phyloP scores from a whole-genome alignment of 2,113 vertebrate genomes.

The Ellobius talpinus region DNA sequence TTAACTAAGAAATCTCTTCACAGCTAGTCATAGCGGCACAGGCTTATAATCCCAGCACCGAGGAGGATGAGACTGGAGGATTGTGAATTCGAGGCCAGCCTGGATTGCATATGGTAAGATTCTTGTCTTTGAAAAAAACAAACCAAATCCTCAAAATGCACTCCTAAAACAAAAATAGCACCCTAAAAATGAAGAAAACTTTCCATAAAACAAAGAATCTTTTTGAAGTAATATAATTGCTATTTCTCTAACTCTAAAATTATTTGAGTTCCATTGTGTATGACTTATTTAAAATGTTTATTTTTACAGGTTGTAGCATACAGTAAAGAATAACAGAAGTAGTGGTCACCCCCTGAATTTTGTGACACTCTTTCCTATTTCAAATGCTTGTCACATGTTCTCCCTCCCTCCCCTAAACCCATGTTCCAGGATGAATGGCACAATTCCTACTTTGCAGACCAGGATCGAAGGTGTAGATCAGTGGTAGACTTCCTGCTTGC shows the following conservation, averaged over 20 bases:
- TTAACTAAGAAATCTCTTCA: neutral
- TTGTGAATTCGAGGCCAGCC: neutral
- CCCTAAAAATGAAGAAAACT: neutral
- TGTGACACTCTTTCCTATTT: neutral
- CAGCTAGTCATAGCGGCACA: neutral
- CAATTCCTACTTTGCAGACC: neutral
- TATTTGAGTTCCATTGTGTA: neutral
- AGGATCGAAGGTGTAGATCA: neutral
- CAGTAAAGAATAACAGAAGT: conserved; percentile 6
- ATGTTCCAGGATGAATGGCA: neutral
- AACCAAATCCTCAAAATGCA: neutral
- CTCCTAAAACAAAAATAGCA: neutral
- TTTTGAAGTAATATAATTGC: conserved; percentile 35
- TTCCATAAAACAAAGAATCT: conserved; percentile 32
- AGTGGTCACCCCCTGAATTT: neutral
- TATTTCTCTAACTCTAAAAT: conserved; percentile 5
- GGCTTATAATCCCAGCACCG: neutral
- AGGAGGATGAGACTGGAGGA: neutral
- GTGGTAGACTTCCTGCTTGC: neutral
- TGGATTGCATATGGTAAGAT: neutral
- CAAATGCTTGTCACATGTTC: neutral
- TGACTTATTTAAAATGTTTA: conserved; percentile 36
- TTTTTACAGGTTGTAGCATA: neutral
- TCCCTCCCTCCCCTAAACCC: conserved; percentile 6
- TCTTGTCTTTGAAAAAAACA: neutral